A percentile compares a stretch with the other conserved stretches of the same genome.
Conservation (phyloP, 2,888 invertebrate genomes). For the Syritta pipiens region DNA sequence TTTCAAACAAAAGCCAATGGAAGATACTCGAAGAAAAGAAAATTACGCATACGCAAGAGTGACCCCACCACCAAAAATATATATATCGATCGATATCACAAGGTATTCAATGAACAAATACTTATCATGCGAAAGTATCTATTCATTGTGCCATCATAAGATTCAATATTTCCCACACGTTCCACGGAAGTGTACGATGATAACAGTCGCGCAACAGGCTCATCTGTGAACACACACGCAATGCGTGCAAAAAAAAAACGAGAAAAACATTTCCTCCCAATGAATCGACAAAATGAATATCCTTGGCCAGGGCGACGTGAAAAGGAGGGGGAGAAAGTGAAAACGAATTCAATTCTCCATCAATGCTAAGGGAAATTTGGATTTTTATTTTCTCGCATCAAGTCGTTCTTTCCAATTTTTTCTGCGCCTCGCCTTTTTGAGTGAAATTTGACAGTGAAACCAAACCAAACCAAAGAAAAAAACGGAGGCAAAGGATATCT, state of each 20-base stretch:
- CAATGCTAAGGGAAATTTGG: background rate
- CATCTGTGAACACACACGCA: constrained; percentile 7
- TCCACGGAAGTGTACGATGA: constrained; percentile 13
- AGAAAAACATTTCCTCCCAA: too few species aligned
- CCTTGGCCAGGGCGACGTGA: background rate
- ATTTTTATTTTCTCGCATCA: constrained; percentile 21
- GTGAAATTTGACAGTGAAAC: constrained; percentile 16
- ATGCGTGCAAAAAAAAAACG: constrained; percentile 2
- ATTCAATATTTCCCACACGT: constrained; percentile 44
- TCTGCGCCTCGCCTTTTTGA: background rate
- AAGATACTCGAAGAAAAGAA: background rate
- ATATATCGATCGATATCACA: constrained; percentile 1
- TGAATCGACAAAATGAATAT: constrained; percentile 18
- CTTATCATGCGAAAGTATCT: constrained; percentile 16
- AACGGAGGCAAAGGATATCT: background rate
- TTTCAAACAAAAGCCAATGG: background rate
- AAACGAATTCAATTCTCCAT: constrained; percentile 10
- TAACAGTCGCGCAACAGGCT: constrained; percentile 32
- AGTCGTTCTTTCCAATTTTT: constrained; percentile 23
- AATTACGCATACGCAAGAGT: constrained; percentile 27
- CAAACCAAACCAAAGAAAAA: background rate
- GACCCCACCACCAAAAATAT: too few species aligned
- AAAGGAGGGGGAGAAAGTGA: background rate
- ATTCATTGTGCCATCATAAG: constrained; percentile 30
- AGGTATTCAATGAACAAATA: constrained; percentile 18